Percentiles rank a stretch among this genome's conserved stretches.
phyloP scores from a whole-genome alignment of 2,888 invertebrate genomes.

The Pollenia angustigena region DNA sequence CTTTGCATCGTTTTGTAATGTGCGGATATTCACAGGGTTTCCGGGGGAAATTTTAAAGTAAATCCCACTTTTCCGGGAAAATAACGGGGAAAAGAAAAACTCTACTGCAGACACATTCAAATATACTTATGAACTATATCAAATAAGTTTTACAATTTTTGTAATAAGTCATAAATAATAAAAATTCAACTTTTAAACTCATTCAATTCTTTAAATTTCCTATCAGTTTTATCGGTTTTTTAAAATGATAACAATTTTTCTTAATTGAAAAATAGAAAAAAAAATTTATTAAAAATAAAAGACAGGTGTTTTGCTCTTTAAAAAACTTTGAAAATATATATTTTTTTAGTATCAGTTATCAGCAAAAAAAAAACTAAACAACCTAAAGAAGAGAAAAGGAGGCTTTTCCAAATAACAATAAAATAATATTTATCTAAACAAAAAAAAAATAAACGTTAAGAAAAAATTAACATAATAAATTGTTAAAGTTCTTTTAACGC shows the following conservation, averaged over 20 bases:
- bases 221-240: conserved; percentile 25
- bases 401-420: conserved; percentile 50
- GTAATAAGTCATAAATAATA: no score
- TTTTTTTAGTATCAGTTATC: conserved; percentile 12
- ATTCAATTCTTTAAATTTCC: neutral
- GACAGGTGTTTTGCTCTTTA: conserved; percentile 49
- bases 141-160: no score
- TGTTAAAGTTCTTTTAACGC: conserved; percentile 48
- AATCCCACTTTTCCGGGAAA: no score
- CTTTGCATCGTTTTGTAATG: no score
- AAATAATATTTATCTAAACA: conserved; percentile 52
- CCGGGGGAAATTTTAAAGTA: no score
- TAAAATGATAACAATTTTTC: conserved; percentile 42
- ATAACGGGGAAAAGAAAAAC: no score
- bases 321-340: conserved; percentile 5
- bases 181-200: no score
- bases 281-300: neutral
- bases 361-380: neutral
- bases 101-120: no score
- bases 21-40: no score
- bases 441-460: conserved; percentile 1
- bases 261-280: conserved; percentile 30
- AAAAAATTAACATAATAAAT: conserved; percentile 68
- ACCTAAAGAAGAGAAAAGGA: conserved; percentile 13
- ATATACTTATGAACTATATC: no score